Base-by-base conservation (phyloP, 2,113 vertebrate species). In the Orthonyx spaldingii region DNA sequence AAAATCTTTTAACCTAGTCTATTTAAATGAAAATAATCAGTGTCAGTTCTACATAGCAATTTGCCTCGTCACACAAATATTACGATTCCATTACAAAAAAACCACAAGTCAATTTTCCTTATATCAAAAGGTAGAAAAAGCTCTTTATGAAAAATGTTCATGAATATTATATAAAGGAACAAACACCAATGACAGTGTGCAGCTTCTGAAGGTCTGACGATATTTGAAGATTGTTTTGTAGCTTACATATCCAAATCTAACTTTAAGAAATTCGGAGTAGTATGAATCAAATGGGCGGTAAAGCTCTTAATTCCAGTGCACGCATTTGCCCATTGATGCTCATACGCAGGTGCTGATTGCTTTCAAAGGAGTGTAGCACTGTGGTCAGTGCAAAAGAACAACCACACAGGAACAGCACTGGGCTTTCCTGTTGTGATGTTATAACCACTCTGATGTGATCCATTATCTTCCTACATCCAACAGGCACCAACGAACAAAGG, bases 401-500 rank as follows among this genome's bases (percentile, higher is more conserved):
- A 24, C 19, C 10, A 37, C 21, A 18, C 24, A 10, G 15, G 10
- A 56, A 11, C 9, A 37, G 10, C 44, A 11, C 5, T 0, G 1
- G 28, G 27, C 9, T n/a, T 37, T 81, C 63, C 55, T 85, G 23
- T 27, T 66, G 10, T 44, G 50, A 13, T 72, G 20, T 19, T 60
- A 10, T 22, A n/a, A 41, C 37, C 14, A 11, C 3, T 50, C 7
- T 50, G 17, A 32, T n/a, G 27, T 16, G 23, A 24, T 24, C 8
- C 4, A 10, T 65, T 63, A 3, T 44, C 13, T 56, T 82, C 63
- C 46, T 61, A 22, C 2, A 20, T 13, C 22, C 28, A 28, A 26
- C 0, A 3, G 39, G 9, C 20, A 35, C 3, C 10, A 22, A 2
- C 0, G 1, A 11, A n/a, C 11, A 44, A 42, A 47, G 8, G 6